Conservation (phyloP, 2,888 invertebrate species). For the Baronia brevicornis region DNA sequence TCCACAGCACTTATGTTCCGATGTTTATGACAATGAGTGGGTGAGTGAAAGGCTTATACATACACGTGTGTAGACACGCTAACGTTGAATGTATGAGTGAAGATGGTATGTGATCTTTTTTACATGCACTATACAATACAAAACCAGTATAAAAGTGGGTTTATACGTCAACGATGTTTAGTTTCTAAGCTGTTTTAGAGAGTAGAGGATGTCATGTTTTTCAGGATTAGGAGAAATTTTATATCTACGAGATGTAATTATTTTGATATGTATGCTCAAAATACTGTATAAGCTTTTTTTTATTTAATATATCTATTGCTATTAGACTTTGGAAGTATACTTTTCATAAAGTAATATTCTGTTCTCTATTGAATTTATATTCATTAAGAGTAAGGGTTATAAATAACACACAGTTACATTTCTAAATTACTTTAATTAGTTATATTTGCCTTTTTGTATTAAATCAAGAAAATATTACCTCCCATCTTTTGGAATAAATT, state of each 20-base stretch:
- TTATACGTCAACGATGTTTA: conserved; percentile 36
- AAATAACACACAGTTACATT: too few relatives aligned
- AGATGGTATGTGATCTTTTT: conserved; percentile 51
- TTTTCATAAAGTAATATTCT: too few relatives aligned
- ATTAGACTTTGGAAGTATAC: too few relatives aligned
- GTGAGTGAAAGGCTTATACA: conserved; percentile 63
- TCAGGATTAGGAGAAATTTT: conserved; percentile 18
- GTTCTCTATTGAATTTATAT: too few relatives aligned
- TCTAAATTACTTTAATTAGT: too few relatives aligned
- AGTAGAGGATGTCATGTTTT: conserved; percentile 28
- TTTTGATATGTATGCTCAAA: too few relatives aligned
- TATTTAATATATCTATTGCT: too few relatives aligned
- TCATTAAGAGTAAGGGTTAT: too few relatives aligned
- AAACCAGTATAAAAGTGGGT: conserved; percentile 60
- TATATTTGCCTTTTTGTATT: too few relatives aligned
- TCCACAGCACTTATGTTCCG: conserved; percentile 33
- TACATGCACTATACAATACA: conserved; percentile 45
- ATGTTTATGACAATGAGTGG: conserved; percentile 27
- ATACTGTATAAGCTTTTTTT: too few relatives aligned
- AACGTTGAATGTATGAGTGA: conserved; percentile 38
- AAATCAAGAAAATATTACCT: too few relatives aligned
- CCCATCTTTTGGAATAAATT: too few relatives aligned
- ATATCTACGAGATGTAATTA: conserved; percentile 9
- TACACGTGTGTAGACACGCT: conserved; percentile 39
- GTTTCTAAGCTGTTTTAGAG: conserved; percentile 43